Conservation (phyloP, 1,140 invertebrate genomes). For the Atta cephalotes region DNA sequence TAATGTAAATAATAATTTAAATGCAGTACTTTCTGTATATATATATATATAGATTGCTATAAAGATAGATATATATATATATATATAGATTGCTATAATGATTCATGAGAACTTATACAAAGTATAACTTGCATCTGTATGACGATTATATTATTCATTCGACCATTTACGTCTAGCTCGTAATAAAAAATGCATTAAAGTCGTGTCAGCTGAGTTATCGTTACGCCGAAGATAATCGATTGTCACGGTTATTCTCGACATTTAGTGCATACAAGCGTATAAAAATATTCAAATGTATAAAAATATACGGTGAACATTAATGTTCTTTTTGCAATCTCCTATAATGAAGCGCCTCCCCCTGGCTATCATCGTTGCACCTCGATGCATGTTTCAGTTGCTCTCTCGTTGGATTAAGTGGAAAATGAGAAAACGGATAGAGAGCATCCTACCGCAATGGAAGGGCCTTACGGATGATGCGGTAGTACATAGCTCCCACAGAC, state of each 20-base stretch:
- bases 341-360: neutral
- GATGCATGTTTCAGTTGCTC: neutral
- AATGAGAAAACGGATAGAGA: constrained; percentile 50
- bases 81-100: neutral
- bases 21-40: too few relatives aligned
- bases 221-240: neutral
- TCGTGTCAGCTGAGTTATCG: neutral
- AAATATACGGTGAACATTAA: neutral
- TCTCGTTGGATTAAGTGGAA: neutral
- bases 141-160: constrained; percentile 14
- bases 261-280: neutral
- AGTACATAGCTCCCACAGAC: constrained; percentile 18
- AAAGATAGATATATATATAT: neutral
- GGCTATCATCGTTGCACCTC: constrained; percentile 17
- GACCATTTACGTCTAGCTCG: neutral
- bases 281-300: neutral
- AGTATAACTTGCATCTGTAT: neutral
- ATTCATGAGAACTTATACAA: neutral
- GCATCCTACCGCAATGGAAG: constrained; percentile 18
- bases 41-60: too few relatives aligned
- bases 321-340: neutral
- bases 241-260: neutral
- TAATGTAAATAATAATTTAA: too few relatives aligned
- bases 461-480: constrained; percentile 50
- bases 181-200: neutral